Evolutionary conservation across 2,113 vertebrate genomes (phyloP).

Genomic region (Notechis scutatus): DNA sequence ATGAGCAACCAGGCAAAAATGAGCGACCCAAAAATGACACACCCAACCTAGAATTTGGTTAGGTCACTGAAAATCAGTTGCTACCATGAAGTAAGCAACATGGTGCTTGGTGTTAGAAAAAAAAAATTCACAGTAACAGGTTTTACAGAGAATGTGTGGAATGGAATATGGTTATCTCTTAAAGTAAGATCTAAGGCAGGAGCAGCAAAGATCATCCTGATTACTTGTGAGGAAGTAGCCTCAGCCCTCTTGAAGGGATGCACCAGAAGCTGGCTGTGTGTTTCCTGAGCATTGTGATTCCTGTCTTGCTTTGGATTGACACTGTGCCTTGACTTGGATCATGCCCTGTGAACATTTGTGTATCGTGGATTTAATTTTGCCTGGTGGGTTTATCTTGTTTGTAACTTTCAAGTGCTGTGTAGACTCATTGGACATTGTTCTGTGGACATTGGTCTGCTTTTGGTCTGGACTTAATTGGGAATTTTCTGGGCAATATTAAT

Average conservation of each 20-base stretch:
- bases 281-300: neutral
- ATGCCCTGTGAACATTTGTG: neutral
- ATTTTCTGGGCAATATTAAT: neutral
- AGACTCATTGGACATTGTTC: neutral
- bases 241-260: neutral
- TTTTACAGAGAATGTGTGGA: no score
- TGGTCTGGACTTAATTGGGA: neutral
- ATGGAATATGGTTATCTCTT: no score
- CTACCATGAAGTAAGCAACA: no score
- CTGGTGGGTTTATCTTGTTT: neutral
- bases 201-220: neutral
- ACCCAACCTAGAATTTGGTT: no score
- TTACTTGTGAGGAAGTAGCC: neutral
- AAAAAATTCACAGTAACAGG: no score
- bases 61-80: no score
- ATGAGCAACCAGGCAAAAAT: no score
- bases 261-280: neutral
- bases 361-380: neutral
- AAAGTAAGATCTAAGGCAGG: neutral
- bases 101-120: no score
- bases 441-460: neutral
- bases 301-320: neutral
- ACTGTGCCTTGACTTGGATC: neutral
- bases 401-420: neutral
- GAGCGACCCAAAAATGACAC: no score